Evolutionary conservation across 53 echinoderm and acorn worm genomes (phyloP).

Genomic region (Henricia sp.): DNA sequence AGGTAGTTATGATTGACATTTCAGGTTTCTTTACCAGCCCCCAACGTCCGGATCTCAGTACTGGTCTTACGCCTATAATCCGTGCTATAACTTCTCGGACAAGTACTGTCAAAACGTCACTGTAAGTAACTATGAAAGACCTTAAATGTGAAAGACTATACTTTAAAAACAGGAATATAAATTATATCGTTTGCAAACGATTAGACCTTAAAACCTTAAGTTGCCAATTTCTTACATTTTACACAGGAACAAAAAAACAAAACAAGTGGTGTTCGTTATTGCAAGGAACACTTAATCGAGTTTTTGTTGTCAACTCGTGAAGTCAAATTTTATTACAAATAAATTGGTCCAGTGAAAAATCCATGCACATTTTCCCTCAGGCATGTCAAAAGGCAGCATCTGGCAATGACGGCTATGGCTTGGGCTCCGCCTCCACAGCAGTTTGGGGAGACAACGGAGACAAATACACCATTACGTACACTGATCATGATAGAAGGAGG

Average conservation of each 20-base stretch:
- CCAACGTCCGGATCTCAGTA: not conserved
- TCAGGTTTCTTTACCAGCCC: not conserved
- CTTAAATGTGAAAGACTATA: not conserved
- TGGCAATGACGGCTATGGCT: not conserved
- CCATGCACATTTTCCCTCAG: not conserved
- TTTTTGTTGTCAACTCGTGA: too few relatives aligned
- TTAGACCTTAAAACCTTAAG: too few relatives aligned
- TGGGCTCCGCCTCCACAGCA: conserved; percentile 23
- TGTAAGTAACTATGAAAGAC: conserved; percentile 27
- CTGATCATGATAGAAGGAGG: not conserved
- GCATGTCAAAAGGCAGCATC: conserved; percentile 27
- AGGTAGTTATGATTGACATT: not conserved
- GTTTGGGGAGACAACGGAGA: conserved; percentile 23
- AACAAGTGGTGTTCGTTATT: too few relatives aligned
- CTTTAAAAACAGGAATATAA: not conserved
- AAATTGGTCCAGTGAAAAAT: too few relatives aligned
- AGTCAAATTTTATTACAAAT: too few relatives aligned
- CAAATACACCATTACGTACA: not conserved
- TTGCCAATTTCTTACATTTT: not conserved
- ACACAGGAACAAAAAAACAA: too few relatives aligned
- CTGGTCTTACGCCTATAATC: conserved; percentile 62
- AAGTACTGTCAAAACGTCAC: conserved; percentile 53
- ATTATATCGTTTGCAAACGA: not conserved
- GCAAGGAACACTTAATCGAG: too few relatives aligned
- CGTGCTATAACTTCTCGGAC: conserved; percentile 56